Percentiles rank a stretch among this genome's conserved stretches.
Evolutionary conservation across 1,140 invertebrate species (phyloP).

Genomic region (Drosophila tani): DNA sequence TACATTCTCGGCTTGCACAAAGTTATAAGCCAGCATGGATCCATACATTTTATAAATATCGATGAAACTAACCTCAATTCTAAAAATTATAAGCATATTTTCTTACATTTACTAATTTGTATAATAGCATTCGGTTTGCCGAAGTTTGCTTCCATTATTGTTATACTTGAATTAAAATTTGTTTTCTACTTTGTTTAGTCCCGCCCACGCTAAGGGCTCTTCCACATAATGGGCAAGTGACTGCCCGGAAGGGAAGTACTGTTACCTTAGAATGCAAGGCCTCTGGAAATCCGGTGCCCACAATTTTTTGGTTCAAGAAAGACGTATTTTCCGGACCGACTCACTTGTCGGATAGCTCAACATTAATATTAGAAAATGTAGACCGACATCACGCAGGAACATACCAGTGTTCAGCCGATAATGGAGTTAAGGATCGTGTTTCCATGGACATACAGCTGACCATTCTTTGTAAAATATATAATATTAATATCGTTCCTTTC

Average conservation of each 20-base stretch:
- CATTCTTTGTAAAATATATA: constrained; percentile 86
- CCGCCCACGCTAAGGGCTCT: constrained; percentile 85
- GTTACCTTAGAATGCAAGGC: constrained; percentile 87
- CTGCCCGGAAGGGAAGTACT: constrained; percentile 87
- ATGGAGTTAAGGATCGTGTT: constrained; percentile 88
- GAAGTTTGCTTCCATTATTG: too few species aligned
- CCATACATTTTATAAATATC: too few species aligned
- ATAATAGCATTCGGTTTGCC: too few species aligned
- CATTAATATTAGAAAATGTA: constrained; percentile 87
- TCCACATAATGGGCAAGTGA: constrained; percentile 86
- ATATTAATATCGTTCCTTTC: not conserved
- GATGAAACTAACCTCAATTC: too few species aligned
- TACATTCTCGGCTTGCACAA: too few species aligned
- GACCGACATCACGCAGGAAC: constrained; percentile 88
- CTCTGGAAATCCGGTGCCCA: constrained; percentile 86
- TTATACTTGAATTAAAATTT: not conserved
- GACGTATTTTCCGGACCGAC: constrained; percentile 82
- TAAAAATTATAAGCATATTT: too few species aligned
- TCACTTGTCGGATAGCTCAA: constrained; percentile 85
- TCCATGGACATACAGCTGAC: constrained; percentile 87
- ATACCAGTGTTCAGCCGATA: constrained; percentile 88
- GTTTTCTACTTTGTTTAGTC: constrained; percentile 72
- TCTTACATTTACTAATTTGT: too few species aligned
- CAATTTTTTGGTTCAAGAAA: constrained; percentile 84
- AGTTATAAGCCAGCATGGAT: too few species aligned